phyloP scores from a whole-genome alignment of 2,888 invertebrate genomes.

The Ophion costatus region DNA sequence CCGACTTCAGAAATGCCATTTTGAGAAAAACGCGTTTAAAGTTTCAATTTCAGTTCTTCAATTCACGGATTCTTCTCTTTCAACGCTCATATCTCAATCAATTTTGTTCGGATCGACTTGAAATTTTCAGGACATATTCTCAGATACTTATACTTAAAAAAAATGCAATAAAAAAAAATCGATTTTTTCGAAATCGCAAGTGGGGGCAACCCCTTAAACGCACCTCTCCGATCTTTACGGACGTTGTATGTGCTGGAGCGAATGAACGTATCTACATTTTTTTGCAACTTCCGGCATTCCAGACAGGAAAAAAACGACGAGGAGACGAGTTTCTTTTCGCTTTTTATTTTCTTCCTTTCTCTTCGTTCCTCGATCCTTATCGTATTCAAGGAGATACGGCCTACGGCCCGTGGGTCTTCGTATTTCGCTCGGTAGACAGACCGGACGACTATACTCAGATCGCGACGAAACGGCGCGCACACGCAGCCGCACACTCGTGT shows the following conservation, averaged over 20 bases:
- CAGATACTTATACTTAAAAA: too few relatives aligned
- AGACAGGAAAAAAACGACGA: constrained; percentile 19
- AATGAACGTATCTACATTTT: constrained; percentile 43
- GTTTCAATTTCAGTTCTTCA: too few relatives aligned
- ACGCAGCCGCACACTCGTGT: not conserved
- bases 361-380: constrained; percentile 49
- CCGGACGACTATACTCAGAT: constrained; percentile 43
- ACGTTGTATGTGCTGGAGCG: constrained; percentile 24
- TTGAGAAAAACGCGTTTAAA: too few relatives aligned
- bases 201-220: too few relatives aligned
- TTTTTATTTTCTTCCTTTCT: constrained; percentile 19
- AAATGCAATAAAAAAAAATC: too few relatives aligned
- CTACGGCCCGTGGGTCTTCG: constrained; percentile 40
- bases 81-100: too few relatives aligned
- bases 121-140: too few relatives aligned
- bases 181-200: too few relatives aligned
- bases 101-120: too few relatives aligned
- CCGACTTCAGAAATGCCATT: too few relatives aligned
- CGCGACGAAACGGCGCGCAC: constrained; percentile 12
- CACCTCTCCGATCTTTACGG: not conserved
- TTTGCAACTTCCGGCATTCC: constrained; percentile 55
- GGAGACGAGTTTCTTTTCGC: not conserved
- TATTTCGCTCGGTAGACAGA: constrained; percentile 60
- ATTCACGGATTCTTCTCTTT: too few relatives aligned
- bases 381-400: constrained; percentile 29